Evolutionary conservation across 2,797 vertebrate species (phyloP), one percentile per base, ranked within the genome.

Genomic region (Rhynchotus rufescens): DNA sequence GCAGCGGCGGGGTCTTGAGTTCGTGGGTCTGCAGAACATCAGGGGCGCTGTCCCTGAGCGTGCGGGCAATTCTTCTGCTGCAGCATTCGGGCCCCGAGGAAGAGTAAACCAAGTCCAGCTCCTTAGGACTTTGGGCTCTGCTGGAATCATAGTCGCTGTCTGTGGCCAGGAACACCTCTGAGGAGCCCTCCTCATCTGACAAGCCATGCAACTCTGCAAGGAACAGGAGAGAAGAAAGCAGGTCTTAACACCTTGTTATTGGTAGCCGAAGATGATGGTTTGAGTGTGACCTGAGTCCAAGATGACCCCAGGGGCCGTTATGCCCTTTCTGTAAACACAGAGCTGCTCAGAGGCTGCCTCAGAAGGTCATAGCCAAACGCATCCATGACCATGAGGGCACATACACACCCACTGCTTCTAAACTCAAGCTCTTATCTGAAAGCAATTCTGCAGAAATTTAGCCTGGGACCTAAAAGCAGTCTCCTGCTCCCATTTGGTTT

Each of bases 121-220:
- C 98, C 30, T 98, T 98, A 0, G 98, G 98, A 93, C 98, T 99
- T 92, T 98, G 98, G 1, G 98, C 98, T 10, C 98, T 97, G 91
- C 98, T 99, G 71, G 98, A 99, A 96, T 98, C 98, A 4, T 98
- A 99, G 96, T 99, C 98, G 0, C 98, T 99, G 94, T 99, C 98
- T 0, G 98, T 98, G 81, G 98, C 98, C 96, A 99, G 98, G 97
- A 99, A 99, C 93, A 99, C 98, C 96, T 99, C 98, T 0, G 98
- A 99, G 9, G 98, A 98, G 78, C 98, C 98, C 72, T 99, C 98
- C 80, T 99, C 99, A 7, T 99, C 98, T 0, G 98, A 99, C 54
- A 97, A 86, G 61, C 95, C 96, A 0, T 97, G 97, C 0, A 73
- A 97, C 84, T 97, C 97, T 97, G 95, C 0, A 4, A 93, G 64